Evolutionary conservation across 2,888 invertebrate species (phyloP), one percentile per base, ranked within the genome.

Genomic region (Sinelater perroti): DNA sequence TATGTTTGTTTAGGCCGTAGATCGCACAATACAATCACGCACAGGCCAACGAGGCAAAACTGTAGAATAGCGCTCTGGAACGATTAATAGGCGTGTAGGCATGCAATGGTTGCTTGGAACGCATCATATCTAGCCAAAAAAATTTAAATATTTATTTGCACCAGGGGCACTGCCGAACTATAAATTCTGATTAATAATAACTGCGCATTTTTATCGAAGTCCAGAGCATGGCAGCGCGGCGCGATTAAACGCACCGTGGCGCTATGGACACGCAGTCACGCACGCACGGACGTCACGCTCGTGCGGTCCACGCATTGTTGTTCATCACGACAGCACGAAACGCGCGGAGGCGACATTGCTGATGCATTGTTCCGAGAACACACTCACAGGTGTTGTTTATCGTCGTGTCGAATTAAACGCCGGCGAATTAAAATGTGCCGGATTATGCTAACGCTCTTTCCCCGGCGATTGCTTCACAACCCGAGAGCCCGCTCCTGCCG

Each of bases 211-310:
- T 40, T 40, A 40, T 40, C 8, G 8, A 40, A 24, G 40, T 40
- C 26, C n/a, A 8, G 26, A 40, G 24, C 26, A n/a, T n/a, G n/a
- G 11, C 24, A 14, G 26, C 16, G 13, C 13, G 40, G 40, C 26
- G 40, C 30, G 44, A 45, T 45, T 45, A 45, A 45, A 45, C 44
- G 30, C 24, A 16, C 8, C 30, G 44, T 45, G 44, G 28, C 44
- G 44, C 30, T 45, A 30, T 30, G 44, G 44, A 35, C 35, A 47
- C 47, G 47, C 47, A 47, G 47, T 47, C 47, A 47, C 47, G 47
- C 47, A 47, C 35, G 47, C 20, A 47, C 35, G 47, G 21, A 33
- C 35, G 47, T 47, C 47, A 47, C 47, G 47, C 47, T 47, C 33
- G 35, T 21, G 33, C 47, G 35, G 47, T 20, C 47, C 47, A 47